These are phyloP conservation scores for Meteorus cinctellus DNA, from an alignment of 2,888 invertebrate genomes.

Conservation along the genomic window DNA sequence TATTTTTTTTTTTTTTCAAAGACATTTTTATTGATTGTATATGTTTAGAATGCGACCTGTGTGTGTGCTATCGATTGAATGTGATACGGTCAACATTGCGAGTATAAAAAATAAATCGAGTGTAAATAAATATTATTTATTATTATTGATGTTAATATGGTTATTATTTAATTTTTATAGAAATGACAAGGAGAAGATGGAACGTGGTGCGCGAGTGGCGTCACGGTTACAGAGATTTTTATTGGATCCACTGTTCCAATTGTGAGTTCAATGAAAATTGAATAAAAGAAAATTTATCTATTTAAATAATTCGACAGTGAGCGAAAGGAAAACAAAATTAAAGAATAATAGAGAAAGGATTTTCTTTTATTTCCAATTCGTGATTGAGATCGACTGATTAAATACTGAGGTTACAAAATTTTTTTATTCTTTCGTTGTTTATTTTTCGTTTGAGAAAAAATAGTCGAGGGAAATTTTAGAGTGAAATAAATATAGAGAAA, in stretches of 20 bases:
- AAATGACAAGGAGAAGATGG: conserved; percentile 2
- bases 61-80: not conserved
- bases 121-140: not conserved
- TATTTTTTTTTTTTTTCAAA: not conserved
- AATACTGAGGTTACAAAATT: not conserved
- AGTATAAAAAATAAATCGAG: not conserved
- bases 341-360: not conserved
- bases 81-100: not conserved
- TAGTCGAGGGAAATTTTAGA: not conserved
- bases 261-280: not conserved
- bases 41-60: not conserved
- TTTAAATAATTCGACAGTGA: not conserved
- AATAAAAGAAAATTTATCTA: not conserved
- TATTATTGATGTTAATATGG: not conserved
- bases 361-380: no score
- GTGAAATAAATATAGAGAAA: not conserved
- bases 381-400: no score
- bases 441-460: not conserved
- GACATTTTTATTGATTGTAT: not conserved
- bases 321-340: not conserved
- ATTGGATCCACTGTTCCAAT: not conserved
- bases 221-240: conserved; percentile 22
- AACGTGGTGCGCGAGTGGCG: conserved; percentile 18
- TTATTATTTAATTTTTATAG: conserved; percentile 4
- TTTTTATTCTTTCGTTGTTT: not conserved